Base-by-base conservation (phyloP, 2,113 vertebrate species). In the Sinocyclocheilus anophthalmus region DNA sequence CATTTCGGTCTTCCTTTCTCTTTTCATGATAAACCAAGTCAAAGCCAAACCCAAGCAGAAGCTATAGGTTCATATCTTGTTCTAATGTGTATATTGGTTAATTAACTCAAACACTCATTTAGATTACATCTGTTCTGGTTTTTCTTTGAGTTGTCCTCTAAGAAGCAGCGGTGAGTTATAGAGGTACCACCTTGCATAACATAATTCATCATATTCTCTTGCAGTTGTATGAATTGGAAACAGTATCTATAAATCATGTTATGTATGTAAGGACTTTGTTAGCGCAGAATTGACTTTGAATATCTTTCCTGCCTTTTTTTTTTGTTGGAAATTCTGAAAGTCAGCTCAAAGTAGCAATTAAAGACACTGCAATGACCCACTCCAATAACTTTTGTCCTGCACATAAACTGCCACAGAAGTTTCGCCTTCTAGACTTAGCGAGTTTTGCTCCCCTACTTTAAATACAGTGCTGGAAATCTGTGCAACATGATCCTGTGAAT, bases 1-100 rank as follows among this genome's bases (percentile, higher is more conserved):
- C 85, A 90, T 76, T 85, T 89, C 88, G 87, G n/a, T 84, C 65
- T 50, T 59, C 24, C 76, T 79, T 69, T 80, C 77, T 63, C 57
- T 63, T 80, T 80, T 24, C 11, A 63, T 42, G 77, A 80, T 80
- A 80, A 79, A 63, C 53, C 33, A 80, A 80, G 77, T 80, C 53
- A 59, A 80, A 80, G 57, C n/a, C 77, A 61, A 59, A 80, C 37
- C 48, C 33, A 80, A 39, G 57, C 20, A n/a, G 33, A 80, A 80
- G 53, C 55, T 80, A 61, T 80, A 13, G 77, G 55, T 42, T 80
- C 37, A 80, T 80, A 80, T 82, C 85, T 87, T 65, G 4, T 53
- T 80, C 76, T 79, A 30, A 77, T 80, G 37, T 61, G 53, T 63
- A 63, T 61, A 80, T 80, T 80, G 30, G 77, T 63, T 80, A 80